Evolutionary conservation across 1,140 invertebrate species (phyloP), one percentile per base, ranked within the genome.

Genomic region (Palaemon carinicauda): DNA sequence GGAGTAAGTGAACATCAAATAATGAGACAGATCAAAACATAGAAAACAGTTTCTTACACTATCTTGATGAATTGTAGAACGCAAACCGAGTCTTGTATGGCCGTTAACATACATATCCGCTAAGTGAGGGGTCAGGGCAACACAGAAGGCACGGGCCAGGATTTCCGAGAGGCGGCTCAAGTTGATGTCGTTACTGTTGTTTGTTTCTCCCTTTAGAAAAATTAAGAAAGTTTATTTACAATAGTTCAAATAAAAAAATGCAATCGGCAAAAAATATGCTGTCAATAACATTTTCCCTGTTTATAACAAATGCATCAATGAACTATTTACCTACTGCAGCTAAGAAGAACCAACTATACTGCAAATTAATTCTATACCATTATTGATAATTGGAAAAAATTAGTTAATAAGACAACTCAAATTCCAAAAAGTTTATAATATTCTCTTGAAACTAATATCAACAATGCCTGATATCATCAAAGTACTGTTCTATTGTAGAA

Each of bases 91-190:
- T 90, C 95, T 96, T 5, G 93, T 94, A 50, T 95, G 93, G 51
- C 93, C 94, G 73, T 94, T 94, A 15, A 95, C 94, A 14, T 94
- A 93, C n/a, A 97, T 91, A 50, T 95, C 92, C 90, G 96, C 95
- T 19, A 97, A 92, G 90, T 96, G 93, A 80, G 95, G 94, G 15
- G 95, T 93, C 17, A 97, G 91, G 5, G 96, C 96, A 89, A 94
- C 92, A 89, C 96, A 97, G 1, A 95, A 94, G 0, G 95, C 96
- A 89, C 94, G 93, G 0, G 96, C 95, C 90, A 97, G 93, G 41
- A 93, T 94, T 90, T 96, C 96, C 1, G 96, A 95, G 54, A 97
- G 91, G 90, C 95, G 94, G 89, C 95, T 96, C 75, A 96, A 93
- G 90, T 97, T 96, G 24, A 92, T 87, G 33, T 89, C 88, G 74